Base-by-base conservation (phyloP, 64 coral and sea anemone genomes). In the Anthopleura sola region DNA sequence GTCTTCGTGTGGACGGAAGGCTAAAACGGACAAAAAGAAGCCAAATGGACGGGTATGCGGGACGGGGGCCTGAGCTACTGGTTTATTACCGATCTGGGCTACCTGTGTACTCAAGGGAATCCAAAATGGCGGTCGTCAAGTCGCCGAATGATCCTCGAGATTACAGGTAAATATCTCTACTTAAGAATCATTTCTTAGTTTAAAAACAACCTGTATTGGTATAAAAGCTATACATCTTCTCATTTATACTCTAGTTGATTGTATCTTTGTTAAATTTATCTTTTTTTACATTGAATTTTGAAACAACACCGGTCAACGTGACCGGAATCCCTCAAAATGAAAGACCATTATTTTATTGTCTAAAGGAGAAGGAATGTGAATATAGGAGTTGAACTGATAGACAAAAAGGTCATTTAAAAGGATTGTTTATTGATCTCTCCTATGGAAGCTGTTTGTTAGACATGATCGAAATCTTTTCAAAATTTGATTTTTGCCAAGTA, bases 111-210 rank as follows among this genome's bases (percentile, higher is more conserved):
- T 77, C 33, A 29, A 12, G 75, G 33, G 75, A 77, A 77, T 77
- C 75, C 8, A 83, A 83, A 18, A 83, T 83, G 93, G 85, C 80
- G 55, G 84, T 91, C 47, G 90, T 88, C 9, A 95, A 95, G 86
- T 91, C 93, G n/a, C 89, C 90, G 40, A 95, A 95, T 88, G 93
- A 95, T 31, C 89, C 86, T 23, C 55, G 93, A 74, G 93, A 92
- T 6, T 95, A 95, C 90, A 88, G 93, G 93, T 95, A 78, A 53
- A 81, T n/a, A 62, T 60, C 57, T 60, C 57, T 62, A 62, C 3
- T 26, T 15, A 62, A n/a, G n/a, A 24, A 24, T 7, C 21, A 7
- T 53, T 15, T 4, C n/a, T 26, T 62, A 5, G 7, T 26, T n/a
- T 23, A 24, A 62, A 62, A 62, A n/a, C 11, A n/a, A 23, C 24